Evolutionary conservation across 1,140 invertebrate species (phyloP), one percentile per base, ranked within the genome.

Genomic region (Psix sp.): DNA sequence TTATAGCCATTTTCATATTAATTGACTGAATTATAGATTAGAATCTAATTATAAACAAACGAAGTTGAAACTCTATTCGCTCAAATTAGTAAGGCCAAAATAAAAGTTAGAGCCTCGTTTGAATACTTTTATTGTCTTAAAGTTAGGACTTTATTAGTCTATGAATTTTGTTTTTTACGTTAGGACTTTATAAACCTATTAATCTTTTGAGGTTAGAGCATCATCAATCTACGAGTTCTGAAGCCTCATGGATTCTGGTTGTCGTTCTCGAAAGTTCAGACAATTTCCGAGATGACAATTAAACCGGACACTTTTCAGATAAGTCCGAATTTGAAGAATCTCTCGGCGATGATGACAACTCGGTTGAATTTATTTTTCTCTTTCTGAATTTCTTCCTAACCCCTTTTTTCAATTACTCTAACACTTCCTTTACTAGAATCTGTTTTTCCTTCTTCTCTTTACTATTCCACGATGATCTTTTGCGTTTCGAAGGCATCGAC

Each of bases 151-250:
- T 35, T n/a, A n/a, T n/a, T n/a, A 14, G 5, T 11, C 5, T n/a
- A 33, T 5, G 5, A 10, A 4, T 33, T 10, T n/a, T 10, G 3
- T 33, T 33, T n/a, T 7, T 3, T 5, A 35, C n/a, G 33, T 35
- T 35, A 35, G 33, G 2, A 11, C 33, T 11, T 29, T n/a, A 13
- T 35, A n/a, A n/a, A 3, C n/a, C 10, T 33, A 5, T 6, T 3
- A n/a, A n/a, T n/a, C n/a, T 14, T 35, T 35, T 3, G n/a, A 35
- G 33, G 33, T 35, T 35, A 35, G 33, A 6, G 33, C 33, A 10
- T 35, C 13, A 0, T 2, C 5, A 35, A 13, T 35, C 13, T n/a
- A n/a, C n/a, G n/a, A n/a, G n/a, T n/a, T n/a, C n/a, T n/a, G n/a
- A n/a, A n/a, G n/a, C n/a, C n/a, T n/a, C n/a, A n/a, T n/a, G n/a